Base-by-base conservation (phyloP, 2,888 invertebrate species). In the Dione vanillae region DNA sequence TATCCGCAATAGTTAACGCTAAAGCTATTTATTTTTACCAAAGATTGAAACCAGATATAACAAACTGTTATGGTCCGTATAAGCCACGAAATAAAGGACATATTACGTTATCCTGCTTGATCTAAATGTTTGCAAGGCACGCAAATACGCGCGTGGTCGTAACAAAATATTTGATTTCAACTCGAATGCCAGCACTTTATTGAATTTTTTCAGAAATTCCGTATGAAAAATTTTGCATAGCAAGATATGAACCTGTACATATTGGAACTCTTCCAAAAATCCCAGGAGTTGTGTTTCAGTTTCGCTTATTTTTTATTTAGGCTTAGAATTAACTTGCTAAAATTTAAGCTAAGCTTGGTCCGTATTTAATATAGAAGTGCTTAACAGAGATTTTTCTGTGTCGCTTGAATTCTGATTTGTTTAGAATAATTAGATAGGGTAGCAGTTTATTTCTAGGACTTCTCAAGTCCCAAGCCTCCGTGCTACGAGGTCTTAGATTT, bases 131-230 rank as follows among this genome's bases (percentile, higher is more conserved):
- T 67, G 65, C 51, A 43, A 45, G 49, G 71, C 54, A 71, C 65
- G 58, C 54, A 65, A 54, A 54, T 59, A 62, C 43, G 62, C 62
- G 71, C 66, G 73, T 68, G 69, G 67, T 68, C 40, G 68, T 65
- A 41, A 62, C 56, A 71, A 62, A 66, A 69, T 73, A 73, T 73
- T 73, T 73, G 73, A 64, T 71, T 71, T 73, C 59, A 66, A n/a
- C 73, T 73, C 51, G 62, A 73, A 51, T 66, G 69, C 40, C 65
- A 64, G 67, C 66, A 65, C 47, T 71, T 66, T 73, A 69, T 73
- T 45, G 68, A 49, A 47, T 54, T 54, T 40, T 56, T 56, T 54
- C 16, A 54, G 16, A 54, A 54, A 37, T 37, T 37, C 54, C 35
- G 35, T 54, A 35, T 56, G 9, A 16, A 16, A 16, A 16, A 12